phyloP scores from a whole-genome alignment of 2,797 vertebrate genomes.

The Peromyscus melanophrys region DNA sequence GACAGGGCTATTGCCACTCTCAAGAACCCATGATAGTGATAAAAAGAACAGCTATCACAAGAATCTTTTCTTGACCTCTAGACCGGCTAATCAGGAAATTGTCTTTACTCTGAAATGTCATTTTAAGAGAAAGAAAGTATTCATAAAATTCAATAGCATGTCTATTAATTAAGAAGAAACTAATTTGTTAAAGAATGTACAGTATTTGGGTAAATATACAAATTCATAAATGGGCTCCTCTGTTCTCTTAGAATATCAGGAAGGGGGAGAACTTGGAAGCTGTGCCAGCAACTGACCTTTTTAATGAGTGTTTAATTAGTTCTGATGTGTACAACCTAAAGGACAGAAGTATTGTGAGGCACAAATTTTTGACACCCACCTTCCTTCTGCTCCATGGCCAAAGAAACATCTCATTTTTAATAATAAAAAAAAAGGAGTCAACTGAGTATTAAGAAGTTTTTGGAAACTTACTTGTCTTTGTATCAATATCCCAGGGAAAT shows the following conservation, averaged over 20 bases:
- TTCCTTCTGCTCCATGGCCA: conserved; percentile 81
- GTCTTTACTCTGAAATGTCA: neutral
- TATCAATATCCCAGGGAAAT: neutral
- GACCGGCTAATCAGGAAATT: neutral
- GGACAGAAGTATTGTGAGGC: conserved; percentile 68
- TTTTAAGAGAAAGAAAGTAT: neutral
- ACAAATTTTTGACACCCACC: conserved; percentile 74
- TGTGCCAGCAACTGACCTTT: conserved; percentile 67
- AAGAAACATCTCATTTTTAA: conserved; percentile 54
- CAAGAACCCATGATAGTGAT: neutral
- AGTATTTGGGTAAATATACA: neutral
- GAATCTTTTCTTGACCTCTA: neutral
- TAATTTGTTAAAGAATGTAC: neutral
- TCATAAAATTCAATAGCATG: neutral
- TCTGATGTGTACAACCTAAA: conserved; percentile 16
- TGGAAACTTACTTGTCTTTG: conserved; percentile 2
- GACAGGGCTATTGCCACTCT: accelerated
- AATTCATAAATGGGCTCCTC: neutral
- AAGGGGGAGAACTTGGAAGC: neutral
- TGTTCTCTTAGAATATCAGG: conserved; percentile 56
- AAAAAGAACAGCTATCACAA: neutral
- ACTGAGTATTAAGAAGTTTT: conserved; percentile 9
- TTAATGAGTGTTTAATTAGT: conserved; percentile 63
- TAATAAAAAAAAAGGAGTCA: neutral
- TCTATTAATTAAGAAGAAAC: neutral